Base-by-base conservation (phyloP, 2,797 vertebrate genomes). In the Anguilla pacifica region DNA sequence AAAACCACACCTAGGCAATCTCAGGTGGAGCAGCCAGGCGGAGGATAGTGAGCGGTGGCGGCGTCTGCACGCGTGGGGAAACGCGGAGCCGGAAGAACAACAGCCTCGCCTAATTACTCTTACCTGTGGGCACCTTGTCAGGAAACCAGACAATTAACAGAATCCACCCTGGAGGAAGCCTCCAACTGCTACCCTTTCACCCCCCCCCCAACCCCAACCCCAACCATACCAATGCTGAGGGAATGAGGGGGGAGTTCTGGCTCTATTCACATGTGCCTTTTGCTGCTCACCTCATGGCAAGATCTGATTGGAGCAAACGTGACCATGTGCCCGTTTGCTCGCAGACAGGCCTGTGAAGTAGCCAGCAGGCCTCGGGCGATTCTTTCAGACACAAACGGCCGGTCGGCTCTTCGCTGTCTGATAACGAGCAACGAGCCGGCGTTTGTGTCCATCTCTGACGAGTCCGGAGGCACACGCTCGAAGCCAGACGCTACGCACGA, bases 1-100 rank as follows among this genome's bases (percentile, higher is more conserved):
- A 87, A 93, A 93, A 92, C 90, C 95, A 97, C 97, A 98, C 97
- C 98, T 97, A 97, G 97, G 96, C 96, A 97, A 97, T 97, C 95
- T 96, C 94, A 91, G 89, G 91, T 93, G 91, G 94, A 91, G 93
- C 95, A 88, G 93, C 94, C 96, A 94, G 94, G 94, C 94, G 95
- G 93, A 94, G 93, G 93, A 91, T 85, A 39, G 1, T 2, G 39
- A 39, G 90, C 17, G 3, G 85, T 72, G 53, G 39, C 39, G 2
- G 39, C 39, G 39, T 39, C 87, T 25, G 84, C 61, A 6, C 74
- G 92, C 92, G 88, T 88, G 88, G 89, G 87, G 86, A 72, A 87
- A 90, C 89, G 91, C 89, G 87, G 91, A n/a, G 91, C 77, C 39
- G 46, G 0, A 86, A 92, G 39, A 93, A 95, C 92, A 93, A 94